These are phyloP conservation scores for Scaptomyza polygonia DNA, from an alignment of 2,888 invertebrate species.

Conservation along the genomic window DNA sequence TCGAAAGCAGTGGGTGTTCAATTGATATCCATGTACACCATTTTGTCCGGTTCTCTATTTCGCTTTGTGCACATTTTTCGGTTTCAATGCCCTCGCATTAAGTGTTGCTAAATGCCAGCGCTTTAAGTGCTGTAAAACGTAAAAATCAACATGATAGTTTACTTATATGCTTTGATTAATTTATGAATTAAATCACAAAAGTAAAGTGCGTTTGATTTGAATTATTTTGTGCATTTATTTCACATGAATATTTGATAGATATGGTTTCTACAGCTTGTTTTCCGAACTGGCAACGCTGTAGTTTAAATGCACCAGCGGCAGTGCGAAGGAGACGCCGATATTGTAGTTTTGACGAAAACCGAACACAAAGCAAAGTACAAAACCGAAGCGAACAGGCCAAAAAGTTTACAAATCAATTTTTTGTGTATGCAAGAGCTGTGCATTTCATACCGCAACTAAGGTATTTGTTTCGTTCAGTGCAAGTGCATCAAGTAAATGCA, in stretches of 20 bases:
- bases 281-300: slow-evolving; percentile 56
- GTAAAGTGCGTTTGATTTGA: neutral
- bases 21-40: slow-evolving; percentile 63
- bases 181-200: slow-evolving; percentile 5
- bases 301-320: slow-evolving; percentile 22
- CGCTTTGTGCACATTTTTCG: slow-evolving; percentile 64
- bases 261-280: neutral
- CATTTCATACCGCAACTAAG: slow-evolving; percentile 69
- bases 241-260: slow-evolving; percentile 5
- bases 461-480: slow-evolving; percentile 54
- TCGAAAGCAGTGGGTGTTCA: slow-evolving; percentile 23
- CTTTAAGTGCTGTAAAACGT: slow-evolving; percentile 37
- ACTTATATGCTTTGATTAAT: slow-evolving; percentile 10
- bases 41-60: slow-evolving; percentile 77
- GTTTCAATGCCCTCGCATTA: slow-evolving; percentile 68
- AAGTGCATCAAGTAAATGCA: slow-evolving; percentile 27
- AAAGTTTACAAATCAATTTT: slow-evolving; percentile 83
- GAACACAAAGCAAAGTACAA: slow-evolving; percentile 74
- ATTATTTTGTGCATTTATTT: neutral
- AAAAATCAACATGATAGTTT: neutral
- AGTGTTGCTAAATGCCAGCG: slow-evolving; percentile 53
- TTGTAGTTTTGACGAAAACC: slow-evolving; percentile 65
- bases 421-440: slow-evolving; percentile 82
- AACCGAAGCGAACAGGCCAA: slow-evolving; percentile 77
- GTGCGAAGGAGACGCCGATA: slow-evolving; percentile 64